Evolutionary conservation across 2,888 invertebrate species (phyloP).

Genomic region (Pardosa pseudoannulata): DNA sequence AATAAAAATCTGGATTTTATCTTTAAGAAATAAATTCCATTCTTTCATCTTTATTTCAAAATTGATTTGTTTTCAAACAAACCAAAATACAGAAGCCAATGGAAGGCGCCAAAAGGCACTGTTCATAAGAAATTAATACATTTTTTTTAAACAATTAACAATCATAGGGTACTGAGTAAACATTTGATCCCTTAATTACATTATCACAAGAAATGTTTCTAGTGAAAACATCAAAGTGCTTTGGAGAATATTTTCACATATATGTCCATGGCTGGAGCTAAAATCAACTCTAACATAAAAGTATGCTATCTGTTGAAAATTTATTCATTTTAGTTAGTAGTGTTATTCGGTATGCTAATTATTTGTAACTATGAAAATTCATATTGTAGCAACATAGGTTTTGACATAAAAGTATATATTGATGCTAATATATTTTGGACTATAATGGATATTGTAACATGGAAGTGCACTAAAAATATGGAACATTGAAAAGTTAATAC

Average conservation of each 20-base stretch:
- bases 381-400: background rate
- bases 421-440: background rate
- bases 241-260: constrained; percentile 19
- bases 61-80: constrained; percentile 57
- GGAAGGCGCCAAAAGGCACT: constrained; percentile 48
- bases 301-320: constrained; percentile 38
- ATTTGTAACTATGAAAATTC: background rate
- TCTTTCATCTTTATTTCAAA: constrained; percentile 60
- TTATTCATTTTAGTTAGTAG: constrained; percentile 34
- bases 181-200: constrained; percentile 60
- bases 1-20: background rate
- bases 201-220: constrained; percentile 59
- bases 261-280: background rate
- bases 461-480: background rate
- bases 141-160: constrained; percentile 15
- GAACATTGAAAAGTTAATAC: background rate
- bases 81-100: constrained; percentile 34
- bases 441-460: background rate
- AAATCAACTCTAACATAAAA: background rate
- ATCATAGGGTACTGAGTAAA: constrained; percentile 19
- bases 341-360: background rate
- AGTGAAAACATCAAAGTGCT: constrained; percentile 37
- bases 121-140: constrained; percentile 25
- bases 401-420: background rate
- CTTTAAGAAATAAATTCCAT: background rate